These are phyloP conservation scores for Ancistrus triradiatus DNA, from an alignment of 2,113 vertebrate genomes.

Conservation along the genomic window DNA sequence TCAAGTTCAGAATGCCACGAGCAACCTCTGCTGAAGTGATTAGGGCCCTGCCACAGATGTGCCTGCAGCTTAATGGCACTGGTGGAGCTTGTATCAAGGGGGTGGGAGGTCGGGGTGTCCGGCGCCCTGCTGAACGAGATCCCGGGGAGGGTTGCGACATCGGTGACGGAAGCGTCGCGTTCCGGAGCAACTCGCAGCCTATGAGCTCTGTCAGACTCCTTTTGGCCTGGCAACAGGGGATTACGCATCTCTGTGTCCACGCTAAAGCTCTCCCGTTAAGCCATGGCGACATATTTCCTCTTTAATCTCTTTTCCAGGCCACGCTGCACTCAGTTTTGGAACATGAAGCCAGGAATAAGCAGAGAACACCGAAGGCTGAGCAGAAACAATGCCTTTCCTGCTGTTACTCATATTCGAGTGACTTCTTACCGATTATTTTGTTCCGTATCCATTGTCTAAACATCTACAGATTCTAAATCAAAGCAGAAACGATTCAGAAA, in stretches of 20 bases:
- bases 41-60: slow-evolving; percentile 69
- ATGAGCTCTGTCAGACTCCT: slow-evolving; percentile 12
- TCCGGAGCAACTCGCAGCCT: slow-evolving; percentile 7
- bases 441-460: too few species aligned
- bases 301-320: slow-evolving; percentile 40
- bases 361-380: background rate
- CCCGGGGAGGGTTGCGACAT: slow-evolving; percentile 7
- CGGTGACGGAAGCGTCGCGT: slow-evolving; percentile 21
- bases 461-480: too few species aligned
- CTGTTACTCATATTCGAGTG: too few species aligned
- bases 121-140: too few species aligned
- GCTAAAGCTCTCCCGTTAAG: slow-evolving; percentile 29
- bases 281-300: slow-evolving; percentile 31
- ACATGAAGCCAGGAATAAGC: slow-evolving; percentile 2
- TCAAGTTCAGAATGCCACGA: slow-evolving; percentile 72
- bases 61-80: slow-evolving; percentile 45
- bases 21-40: slow-evolving; percentile 66
- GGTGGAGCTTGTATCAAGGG: slow-evolving; percentile 18
- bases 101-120: slow-evolving; percentile 3
- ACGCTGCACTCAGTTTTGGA: slow-evolving; percentile 5
- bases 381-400: too few species aligned
- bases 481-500: background rate
- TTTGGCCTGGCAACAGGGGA: slow-evolving; percentile 25
- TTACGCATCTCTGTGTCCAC: slow-evolving; percentile 23
- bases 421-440: too few species aligned